Percentiles rank a stretch among this genome's conserved stretches.
These are phyloP conservation scores for Aradus depressus DNA, from an alignment of 2,888 invertebrate species.

Conservation along the genomic window DNA sequence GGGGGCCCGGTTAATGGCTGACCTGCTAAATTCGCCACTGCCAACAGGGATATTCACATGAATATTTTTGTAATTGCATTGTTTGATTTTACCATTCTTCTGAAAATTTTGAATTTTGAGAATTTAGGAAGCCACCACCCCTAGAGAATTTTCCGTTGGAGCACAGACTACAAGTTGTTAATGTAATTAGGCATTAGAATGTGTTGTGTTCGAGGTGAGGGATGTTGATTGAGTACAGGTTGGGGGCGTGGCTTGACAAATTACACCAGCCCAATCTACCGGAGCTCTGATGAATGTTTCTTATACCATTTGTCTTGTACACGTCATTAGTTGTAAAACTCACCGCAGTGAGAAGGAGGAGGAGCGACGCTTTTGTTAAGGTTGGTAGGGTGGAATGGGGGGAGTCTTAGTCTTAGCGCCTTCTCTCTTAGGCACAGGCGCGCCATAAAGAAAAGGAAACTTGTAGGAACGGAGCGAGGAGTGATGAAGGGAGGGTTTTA, in stretches of 20 bases:
- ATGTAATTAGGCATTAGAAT: too few relatives aligned
- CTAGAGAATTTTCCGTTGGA: too few relatives aligned
- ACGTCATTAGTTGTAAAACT: constrained; percentile 22
- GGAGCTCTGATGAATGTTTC: constrained; percentile 24
- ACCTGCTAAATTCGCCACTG: too few relatives aligned
- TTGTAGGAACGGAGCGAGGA: background rate
- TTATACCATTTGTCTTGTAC: constrained; percentile 25
- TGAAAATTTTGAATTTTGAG: too few relatives aligned
- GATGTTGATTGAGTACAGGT: constrained; percentile 12
- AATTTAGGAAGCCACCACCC: too few relatives aligned
- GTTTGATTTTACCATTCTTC: too few relatives aligned
- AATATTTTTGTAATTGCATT: too few relatives aligned
- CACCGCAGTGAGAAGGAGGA: background rate
- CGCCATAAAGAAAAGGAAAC: background rate
- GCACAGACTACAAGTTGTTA: too few relatives aligned
- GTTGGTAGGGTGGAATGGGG: background rate
- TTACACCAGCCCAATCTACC: constrained; percentile 10
- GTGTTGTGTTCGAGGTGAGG: background rate
- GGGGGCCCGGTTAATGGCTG: too few relatives aligned
- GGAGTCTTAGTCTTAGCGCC: too few relatives aligned
- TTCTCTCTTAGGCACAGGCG: too few relatives aligned
- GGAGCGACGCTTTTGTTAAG: background rate
- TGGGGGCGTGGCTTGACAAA: constrained; percentile 13
- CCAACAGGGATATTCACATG: too few relatives aligned
- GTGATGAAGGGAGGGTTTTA: constrained; percentile 5